Conservation (phyloP, 2,797 vertebrate species). For the Tokudaia tokunoshimensis region DNA sequence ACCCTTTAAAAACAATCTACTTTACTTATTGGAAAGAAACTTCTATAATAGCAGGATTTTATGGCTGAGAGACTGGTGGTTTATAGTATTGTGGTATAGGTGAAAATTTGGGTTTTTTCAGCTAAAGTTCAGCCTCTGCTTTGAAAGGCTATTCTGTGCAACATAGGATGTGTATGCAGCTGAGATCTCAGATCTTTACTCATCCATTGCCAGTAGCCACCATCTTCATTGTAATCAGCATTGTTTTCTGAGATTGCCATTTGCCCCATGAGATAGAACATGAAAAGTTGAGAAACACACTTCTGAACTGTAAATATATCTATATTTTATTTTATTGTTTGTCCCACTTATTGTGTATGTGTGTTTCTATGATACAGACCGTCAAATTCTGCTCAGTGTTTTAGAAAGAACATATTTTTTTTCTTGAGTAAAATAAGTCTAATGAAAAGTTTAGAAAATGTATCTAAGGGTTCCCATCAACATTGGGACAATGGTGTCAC, state of each 20-base stretch:
- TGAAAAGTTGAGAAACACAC: not conserved
- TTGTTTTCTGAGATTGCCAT: not conserved
- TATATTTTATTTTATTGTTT: not conserved
- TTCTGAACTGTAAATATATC: not conserved
- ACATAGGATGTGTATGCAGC: no score
- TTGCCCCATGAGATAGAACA: not conserved
- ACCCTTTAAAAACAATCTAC: not conserved
- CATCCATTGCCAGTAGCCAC: not conserved
- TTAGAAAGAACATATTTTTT: conserved; percentile 26
- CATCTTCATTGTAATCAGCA: not conserved
- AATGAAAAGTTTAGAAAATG: not conserved
- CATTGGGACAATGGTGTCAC: not conserved
- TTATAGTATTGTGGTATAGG: not conserved
- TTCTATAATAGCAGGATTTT: not conserved
- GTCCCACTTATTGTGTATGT: not conserved
- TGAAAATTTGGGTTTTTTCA: not conserved
- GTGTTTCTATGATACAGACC: not conserved
- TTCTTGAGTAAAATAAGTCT: not conserved
- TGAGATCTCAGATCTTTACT: not conserved
- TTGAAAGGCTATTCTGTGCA: not conserved
- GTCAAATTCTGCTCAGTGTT: conserved; percentile 17
- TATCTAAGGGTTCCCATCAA: not conserved
- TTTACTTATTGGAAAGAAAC: not conserved
- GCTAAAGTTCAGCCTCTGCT: not conserved
- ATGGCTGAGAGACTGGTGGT: not conserved